Base-by-base conservation (phyloP, 2,797 vertebrate genomes). In the Aldrovandia affinis region DNA sequence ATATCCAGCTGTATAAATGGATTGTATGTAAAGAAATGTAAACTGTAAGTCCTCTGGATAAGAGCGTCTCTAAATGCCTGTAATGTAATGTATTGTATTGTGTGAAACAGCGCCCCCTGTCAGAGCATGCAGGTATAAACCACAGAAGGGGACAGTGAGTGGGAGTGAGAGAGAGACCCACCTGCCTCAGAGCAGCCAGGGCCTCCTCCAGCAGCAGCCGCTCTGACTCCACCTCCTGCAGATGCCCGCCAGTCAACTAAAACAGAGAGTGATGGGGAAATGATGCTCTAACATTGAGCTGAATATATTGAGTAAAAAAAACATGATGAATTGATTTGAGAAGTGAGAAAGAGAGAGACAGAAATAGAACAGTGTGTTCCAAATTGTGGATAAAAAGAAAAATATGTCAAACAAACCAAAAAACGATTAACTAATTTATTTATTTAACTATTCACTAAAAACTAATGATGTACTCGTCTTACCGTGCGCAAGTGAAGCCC, bases 161-260 rank as follows among this genome's bases (percentile, higher is more conserved):
- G 83, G 39, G 33, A 7, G 9, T 81, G 78, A 39, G 83, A 42
- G 33, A 7, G 9, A 81, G 79, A 39, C 87, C 83, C 59, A 94
- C 94, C 80, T 87, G 87, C 85, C 2, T 87, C 63, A 92, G 86
- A 47, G 84, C 14, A 18, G 63, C 84, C 18, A 91, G 87, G 0
- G 18, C 65, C 42, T 86, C 81, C 85, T 87, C 92, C 86, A 86
- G 87, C 81, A 86, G 85, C 55, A 52, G 44, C 83, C 88, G 88
- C 0, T 90, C 90, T 25, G 88, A 87, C 80, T 80, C 85, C 80
- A 79, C 82, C 65, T 83, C 89, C 83, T 88, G 81, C 82, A 84
- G 15, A 79, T 30, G 63, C 50, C 73, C 70, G 30, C n/a, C 88
- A 39, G 87, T 81, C 18, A 83, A 85, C 88, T 75, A 52, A 33